Conservation (phyloP, 2,113 vertebrate species). For the Gopherus evgoodei region DNA sequence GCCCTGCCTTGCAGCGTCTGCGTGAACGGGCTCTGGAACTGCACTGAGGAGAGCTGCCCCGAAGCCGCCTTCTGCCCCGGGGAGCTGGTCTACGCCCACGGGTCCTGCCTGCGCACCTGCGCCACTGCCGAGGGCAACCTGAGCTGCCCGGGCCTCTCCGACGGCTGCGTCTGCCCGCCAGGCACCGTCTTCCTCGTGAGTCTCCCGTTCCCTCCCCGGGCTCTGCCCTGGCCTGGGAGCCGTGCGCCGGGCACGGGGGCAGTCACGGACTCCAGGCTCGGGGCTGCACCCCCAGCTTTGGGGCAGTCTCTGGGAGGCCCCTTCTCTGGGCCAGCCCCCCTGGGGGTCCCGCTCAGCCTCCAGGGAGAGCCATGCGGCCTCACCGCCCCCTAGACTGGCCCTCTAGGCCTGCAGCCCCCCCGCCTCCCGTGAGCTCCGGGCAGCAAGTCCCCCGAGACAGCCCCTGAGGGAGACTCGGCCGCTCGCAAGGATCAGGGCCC, state of each 20-base stretch:
- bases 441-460: too few relatives aligned
- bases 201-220: neutral
- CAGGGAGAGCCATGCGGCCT: neutral
- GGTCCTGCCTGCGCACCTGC: conserved; percentile 88
- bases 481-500: too few relatives aligned
- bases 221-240: too few relatives aligned
- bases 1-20: conserved; percentile 76
- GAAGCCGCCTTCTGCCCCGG: conserved; percentile 78
- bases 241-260: neutral
- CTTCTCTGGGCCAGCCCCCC: neutral
- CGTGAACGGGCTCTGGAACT: conserved; percentile 83
- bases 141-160: conserved; percentile 76
- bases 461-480: too few relatives aligned
- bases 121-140: conserved; percentile 68
- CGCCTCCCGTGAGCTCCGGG: too few relatives aligned
- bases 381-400: too few relatives aligned
- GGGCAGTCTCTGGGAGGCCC: too few relatives aligned
- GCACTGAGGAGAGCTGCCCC: conserved; percentile 77
- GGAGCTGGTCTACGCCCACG: conserved; percentile 80
- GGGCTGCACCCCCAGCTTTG: neutral
- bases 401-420: too few relatives aligned
- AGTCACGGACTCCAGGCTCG: too few relatives aligned
- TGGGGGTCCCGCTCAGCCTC: neutral
- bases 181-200: conserved; percentile 87
- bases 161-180: conserved; percentile 88